These are phyloP conservation scores for Indicator maculatus DNA, from an alignment of 2,113 vertebrate genomes.

Conservation along the genomic window DNA sequence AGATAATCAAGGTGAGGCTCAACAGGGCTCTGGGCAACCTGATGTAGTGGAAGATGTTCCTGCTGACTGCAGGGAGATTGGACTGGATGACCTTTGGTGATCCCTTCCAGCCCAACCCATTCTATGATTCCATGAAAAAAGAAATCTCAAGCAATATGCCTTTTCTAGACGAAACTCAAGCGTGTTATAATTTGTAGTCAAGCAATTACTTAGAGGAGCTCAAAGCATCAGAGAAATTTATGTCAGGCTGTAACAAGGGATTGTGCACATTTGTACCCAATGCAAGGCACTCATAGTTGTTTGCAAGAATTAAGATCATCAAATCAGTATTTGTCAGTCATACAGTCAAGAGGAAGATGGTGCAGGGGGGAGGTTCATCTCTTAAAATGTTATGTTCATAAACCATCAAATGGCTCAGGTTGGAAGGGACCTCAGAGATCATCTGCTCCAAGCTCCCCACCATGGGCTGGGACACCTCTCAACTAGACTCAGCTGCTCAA, in stretches of 20 bases:
- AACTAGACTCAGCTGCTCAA: no score
- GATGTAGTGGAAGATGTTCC: no score
- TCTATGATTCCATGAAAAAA: no score
- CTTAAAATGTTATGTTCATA: background rate
- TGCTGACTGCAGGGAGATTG: no score
- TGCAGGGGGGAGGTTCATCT: background rate
- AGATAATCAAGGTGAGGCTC: no score
- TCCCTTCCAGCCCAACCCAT: no score
- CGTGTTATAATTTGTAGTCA: constrained; percentile 2
- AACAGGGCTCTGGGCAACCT: no score
- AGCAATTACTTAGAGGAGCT: background rate
- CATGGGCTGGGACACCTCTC: no score
- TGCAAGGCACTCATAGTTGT: background rate
- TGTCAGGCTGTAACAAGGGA: background rate
- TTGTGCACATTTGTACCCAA: background rate
- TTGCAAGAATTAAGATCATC: background rate
- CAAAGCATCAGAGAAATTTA: background rate
- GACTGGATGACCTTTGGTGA: no score
- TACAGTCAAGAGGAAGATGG: background rate
- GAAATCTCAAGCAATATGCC: background rate
- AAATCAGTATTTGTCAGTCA: background rate
- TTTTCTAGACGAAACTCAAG: constrained; percentile 8
- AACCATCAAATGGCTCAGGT: no score
- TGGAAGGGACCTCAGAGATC: no score
- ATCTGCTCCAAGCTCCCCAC: no score